A percentile compares a stretch with the other conserved stretches of the same genome.
phyloP scores from a whole-genome alignment of 2,888 invertebrate species.

The Mythimna ferrago region DNA sequence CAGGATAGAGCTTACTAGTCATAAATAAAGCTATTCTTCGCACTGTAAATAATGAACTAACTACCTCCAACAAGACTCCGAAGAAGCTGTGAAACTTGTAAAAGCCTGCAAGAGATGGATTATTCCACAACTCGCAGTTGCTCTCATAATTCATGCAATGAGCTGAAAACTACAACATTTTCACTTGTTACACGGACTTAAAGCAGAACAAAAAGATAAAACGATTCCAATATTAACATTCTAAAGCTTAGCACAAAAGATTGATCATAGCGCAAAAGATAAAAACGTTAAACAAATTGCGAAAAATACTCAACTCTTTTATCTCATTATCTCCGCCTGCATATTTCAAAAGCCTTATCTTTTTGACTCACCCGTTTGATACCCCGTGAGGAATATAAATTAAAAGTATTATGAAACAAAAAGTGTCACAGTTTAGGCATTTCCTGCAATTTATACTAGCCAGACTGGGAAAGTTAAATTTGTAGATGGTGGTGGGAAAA shows the following conservation, averaged over 20 bases:
- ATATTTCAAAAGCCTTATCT: slow-evolving; percentile 64
- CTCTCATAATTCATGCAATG: slow-evolving; percentile 55
- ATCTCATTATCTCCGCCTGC: slow-evolving; percentile 51
- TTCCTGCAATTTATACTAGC: slow-evolving; percentile 32
- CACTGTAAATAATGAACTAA: slow-evolving; percentile 49
- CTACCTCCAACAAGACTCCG: slow-evolving; percentile 35
- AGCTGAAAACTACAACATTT: slow-evolving; percentile 35
- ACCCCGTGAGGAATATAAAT: slow-evolving; percentile 57
- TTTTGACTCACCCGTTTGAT: slow-evolving; percentile 50
- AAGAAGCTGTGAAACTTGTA: slow-evolving; percentile 37
- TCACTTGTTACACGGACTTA: slow-evolving; percentile 5
- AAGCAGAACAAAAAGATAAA: slow-evolving; percentile 20
- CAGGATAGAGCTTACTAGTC: background rate
- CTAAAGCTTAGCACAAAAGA: slow-evolving; percentile 40
- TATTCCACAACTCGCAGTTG: slow-evolving; percentile 47
- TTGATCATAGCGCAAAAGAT: slow-evolving; percentile 46
- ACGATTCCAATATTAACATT: slow-evolving; percentile 24
- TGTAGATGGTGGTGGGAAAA: background rate
- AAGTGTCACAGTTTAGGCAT: slow-evolving; percentile 51
- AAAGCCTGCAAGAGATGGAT: slow-evolving; percentile 52
- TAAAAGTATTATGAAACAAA: slow-evolving; percentile 49
- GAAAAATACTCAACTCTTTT: slow-evolving; percentile 60
- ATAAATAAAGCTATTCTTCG: slow-evolving; percentile 32
- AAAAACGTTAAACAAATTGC: slow-evolving; percentile 53
- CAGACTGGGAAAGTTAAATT: slow-evolving; percentile 10